Evolutionary conservation across 2,113 vertebrate genomes (phyloP).

Genomic region (Chinchilla lanigera): DNA sequence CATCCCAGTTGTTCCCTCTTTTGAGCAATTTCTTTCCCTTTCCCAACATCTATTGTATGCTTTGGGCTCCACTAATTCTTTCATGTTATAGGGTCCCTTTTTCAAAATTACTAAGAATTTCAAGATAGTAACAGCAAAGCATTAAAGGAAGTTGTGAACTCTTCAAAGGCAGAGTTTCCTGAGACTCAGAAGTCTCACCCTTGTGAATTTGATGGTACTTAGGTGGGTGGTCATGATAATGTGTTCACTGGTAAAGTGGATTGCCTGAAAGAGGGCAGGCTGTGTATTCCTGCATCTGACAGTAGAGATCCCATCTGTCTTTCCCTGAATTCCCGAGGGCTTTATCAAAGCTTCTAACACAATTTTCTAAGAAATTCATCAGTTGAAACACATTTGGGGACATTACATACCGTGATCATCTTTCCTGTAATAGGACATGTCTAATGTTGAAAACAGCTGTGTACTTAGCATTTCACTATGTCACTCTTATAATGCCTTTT

Average conservation of each 20-base stretch:
- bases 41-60: too few relatives aligned
- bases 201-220: rapidly evolving
- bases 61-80: too few relatives aligned
- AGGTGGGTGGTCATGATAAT: neutral
- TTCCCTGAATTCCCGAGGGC: rapidly evolving
- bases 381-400: neutral
- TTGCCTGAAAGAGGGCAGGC: neutral
- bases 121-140: neutral
- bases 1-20: too few relatives aligned
- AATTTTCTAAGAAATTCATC: neutral
- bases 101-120: neutral
- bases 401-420: neutral
- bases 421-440: neutral
- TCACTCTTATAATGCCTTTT: neutral
- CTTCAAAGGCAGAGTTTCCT: neutral
- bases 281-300: neutral
- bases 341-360: neutral
- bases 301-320: neutral
- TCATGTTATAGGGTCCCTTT: neutral
- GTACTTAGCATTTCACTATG: neutral
- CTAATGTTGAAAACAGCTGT: neutral
- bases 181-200: neutral
- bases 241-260: rapidly evolving
- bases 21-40: too few relatives aligned
- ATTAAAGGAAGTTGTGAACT: neutral